Conservation (phyloP, 2,113 vertebrate genomes). For the Kryptolebias marmoratus region DNA sequence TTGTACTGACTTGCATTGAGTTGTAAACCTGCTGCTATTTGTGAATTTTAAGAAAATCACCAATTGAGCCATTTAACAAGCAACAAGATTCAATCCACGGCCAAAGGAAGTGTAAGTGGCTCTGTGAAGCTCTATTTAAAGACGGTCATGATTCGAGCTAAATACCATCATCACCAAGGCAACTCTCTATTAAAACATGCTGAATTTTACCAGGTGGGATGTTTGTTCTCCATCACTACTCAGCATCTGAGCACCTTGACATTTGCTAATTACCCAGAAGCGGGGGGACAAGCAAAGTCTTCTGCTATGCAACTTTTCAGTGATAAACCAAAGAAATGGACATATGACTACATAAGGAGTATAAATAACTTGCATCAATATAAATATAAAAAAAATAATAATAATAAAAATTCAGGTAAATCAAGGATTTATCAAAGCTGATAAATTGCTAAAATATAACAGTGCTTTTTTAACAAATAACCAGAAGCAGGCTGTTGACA, state of each 20-base stretch:
- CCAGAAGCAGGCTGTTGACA: slow-evolving; percentile 1
- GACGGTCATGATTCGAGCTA: slow-evolving; percentile 1
- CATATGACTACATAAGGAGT: no score
- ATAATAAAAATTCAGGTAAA: not conserved
- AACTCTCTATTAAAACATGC: slow-evolving; percentile 7
- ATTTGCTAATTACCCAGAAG: not conserved
- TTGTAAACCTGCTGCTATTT: slow-evolving; percentile 1
- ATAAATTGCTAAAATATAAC: not conserved
- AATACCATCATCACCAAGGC: slow-evolving; percentile 25
- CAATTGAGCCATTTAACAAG: slow-evolving; percentile 22
- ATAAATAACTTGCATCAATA: not conserved
- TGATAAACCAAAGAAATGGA: not conserved
- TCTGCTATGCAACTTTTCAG: not conserved
- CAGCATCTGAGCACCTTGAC: not conserved
- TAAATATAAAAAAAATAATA: no score
- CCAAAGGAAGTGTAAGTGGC: not conserved
- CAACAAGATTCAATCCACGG: not conserved
- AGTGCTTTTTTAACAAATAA: not conserved
- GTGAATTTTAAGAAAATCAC: slow-evolving; percentile 4
- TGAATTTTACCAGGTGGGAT: slow-evolving; percentile 2
- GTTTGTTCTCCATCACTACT: not conserved
- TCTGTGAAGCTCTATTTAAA: slow-evolving; percentile 7
- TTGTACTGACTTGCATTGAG: not conserved
- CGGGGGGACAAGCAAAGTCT: not conserved
- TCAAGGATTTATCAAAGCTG: not conserved